phyloP scores from a whole-genome alignment of 2,113 vertebrate genomes.

The Mirza zaza region DNA sequence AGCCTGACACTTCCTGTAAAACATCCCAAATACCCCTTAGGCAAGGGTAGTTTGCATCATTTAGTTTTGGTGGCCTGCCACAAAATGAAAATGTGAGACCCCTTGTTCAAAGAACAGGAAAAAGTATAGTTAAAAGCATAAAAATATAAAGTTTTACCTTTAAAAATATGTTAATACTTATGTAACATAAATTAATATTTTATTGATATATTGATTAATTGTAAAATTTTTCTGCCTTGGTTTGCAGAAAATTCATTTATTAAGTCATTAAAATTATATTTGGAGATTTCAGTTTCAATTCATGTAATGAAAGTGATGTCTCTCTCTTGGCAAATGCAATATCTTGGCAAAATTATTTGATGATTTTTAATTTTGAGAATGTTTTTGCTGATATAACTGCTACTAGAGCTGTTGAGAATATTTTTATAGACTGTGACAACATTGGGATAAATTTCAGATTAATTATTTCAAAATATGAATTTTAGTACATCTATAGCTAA shows the following conservation, averaged over 20 bases:
- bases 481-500: background rate
- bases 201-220: background rate
- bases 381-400: background rate
- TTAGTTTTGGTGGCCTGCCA: background rate
- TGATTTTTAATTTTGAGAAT: slow-evolving; percentile 33
- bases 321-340: background rate
- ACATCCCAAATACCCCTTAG: background rate
- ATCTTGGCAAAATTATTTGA: slow-evolving; percentile 16
- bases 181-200: background rate
- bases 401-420: background rate
- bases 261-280: background rate
- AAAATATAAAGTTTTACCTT: background rate
- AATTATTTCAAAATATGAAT: slow-evolving; percentile 21
- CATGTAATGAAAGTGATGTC: background rate
- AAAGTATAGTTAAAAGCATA: background rate
- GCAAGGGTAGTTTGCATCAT: background rate
- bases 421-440: background rate
- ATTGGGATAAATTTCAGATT: background rate
- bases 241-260: background rate
- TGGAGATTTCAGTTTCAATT: slow-evolving; percentile 31
- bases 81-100: background rate
- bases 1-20: background rate
- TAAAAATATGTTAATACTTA: background rate
- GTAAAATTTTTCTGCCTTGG: background rate
- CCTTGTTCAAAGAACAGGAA: background rate